Conservation (phyloP, 1,140 invertebrate species). For the Halictus rubicundus region DNA sequence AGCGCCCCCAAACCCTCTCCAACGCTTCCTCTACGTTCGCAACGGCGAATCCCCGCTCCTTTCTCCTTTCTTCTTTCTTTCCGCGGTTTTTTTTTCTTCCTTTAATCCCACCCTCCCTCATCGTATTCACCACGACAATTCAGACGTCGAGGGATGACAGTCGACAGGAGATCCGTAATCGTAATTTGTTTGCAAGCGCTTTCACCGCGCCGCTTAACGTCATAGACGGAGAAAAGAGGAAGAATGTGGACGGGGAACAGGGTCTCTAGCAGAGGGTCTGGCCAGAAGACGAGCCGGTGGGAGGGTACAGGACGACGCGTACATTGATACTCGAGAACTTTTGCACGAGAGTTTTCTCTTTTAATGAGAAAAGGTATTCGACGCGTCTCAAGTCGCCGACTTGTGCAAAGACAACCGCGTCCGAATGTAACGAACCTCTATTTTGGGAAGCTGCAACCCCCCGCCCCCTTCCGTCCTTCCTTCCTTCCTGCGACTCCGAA, state of each 20-base stretch:
- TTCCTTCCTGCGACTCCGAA: not conserved
- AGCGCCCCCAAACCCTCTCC: not conserved
- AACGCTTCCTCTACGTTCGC: not conserved
- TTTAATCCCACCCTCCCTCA: conserved; percentile 32
- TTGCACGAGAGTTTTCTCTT: not conserved
- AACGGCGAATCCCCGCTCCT: conserved; percentile 37
- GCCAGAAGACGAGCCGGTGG: not conserved
- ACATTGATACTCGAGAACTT: conserved; percentile 18
- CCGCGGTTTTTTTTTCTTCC: too few relatives aligned
- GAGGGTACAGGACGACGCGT: not conserved
- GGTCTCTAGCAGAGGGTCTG: not conserved
- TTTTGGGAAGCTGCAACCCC: not conserved
- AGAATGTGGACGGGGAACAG: not conserved
- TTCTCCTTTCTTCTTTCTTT: not conserved
- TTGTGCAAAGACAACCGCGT: not conserved
- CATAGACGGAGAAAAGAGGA: not conserved
- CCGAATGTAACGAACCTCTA: not conserved
- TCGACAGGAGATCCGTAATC: conserved; percentile 31
- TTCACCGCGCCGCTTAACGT: conserved; percentile 31
- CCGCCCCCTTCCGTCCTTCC: too few relatives aligned
- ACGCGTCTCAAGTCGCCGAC: not conserved
- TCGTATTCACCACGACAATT: conserved; percentile 41
- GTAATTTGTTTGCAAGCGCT: conserved; percentile 46
- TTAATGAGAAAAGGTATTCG: conserved; percentile 5
- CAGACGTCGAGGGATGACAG: conserved; percentile 31